Evolutionary conservation across 2,888 invertebrate species (phyloP).

Genomic region (Tridacna crocea): DNA sequence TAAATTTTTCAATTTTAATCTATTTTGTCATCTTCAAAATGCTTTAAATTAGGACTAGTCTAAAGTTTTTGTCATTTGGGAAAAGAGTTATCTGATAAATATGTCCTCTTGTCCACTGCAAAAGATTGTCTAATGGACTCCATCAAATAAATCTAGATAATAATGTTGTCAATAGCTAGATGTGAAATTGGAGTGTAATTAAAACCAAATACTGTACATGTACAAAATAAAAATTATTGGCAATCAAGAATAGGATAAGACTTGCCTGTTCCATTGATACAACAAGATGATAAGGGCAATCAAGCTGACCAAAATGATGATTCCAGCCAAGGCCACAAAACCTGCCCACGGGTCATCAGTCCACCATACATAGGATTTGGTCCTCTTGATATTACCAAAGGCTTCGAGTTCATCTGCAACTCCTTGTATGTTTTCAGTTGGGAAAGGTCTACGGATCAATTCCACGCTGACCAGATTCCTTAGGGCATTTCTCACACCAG

Average conservation of each 20-base stretch:
- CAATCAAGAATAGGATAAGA: neutral
- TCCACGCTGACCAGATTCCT: conserved; percentile 40
- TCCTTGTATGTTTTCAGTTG: conserved; percentile 52
- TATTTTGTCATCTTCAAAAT: neutral
- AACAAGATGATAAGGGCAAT: conserved; percentile 96
- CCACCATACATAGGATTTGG: conserved; percentile 77
- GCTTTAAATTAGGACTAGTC: neutral
- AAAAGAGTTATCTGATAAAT: neutral
- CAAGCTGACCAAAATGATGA: conserved; percentile 93
- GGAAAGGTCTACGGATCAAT: conserved; percentile 58
- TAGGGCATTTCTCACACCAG: conserved; percentile 24
- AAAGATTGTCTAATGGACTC: too few relatives aligned
- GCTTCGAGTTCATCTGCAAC: conserved; percentile 47
- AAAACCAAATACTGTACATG: too few relatives aligned
- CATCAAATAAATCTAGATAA: too few relatives aligned
- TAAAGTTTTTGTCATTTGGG: neutral
- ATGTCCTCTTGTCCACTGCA: too few relatives aligned
- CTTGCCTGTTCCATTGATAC: conserved; percentile 94
- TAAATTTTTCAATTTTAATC: neutral
- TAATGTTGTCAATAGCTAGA: too few relatives aligned
- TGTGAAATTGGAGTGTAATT: too few relatives aligned
- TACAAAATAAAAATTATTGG: too few relatives aligned
- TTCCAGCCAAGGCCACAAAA: conserved; percentile 92
- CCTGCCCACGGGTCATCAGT: conserved; percentile 92
- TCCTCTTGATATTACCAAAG: conserved; percentile 48